These are phyloP conservation scores for Aurelia sp. DNA, from an alignment of 30 jellyfish, hydroid and myxozoan genomes.

Conservation along the genomic window DNA sequence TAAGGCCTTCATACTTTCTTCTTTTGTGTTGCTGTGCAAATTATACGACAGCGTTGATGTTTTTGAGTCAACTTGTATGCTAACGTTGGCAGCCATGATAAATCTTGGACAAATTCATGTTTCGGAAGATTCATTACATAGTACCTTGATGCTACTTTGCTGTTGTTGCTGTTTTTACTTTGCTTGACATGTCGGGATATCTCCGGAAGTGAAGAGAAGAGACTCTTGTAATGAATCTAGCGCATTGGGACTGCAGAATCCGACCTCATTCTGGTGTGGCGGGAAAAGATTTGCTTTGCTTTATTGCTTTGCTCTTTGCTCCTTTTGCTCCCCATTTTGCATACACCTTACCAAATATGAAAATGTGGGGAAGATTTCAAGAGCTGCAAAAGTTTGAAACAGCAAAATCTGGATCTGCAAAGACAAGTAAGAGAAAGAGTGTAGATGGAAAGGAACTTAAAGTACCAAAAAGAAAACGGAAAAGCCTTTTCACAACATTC, in stretches of 20 bases:
- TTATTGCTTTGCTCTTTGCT: no score
- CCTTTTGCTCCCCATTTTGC: not conserved
- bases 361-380: conserved; percentile 31
- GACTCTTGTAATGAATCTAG: no score
- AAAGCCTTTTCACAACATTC: conserved; percentile 11
- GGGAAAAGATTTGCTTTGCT: no score
- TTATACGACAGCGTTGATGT: not conserved
- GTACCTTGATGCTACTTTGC: no score
- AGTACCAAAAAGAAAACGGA: not conserved
- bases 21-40: conserved; percentile 10
- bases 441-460: not conserved
- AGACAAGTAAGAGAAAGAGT: not conserved
- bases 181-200: no score
- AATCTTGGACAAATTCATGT: not conserved
- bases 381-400: not conserved
- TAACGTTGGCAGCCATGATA: conserved; percentile 45
- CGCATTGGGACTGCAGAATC: no score
- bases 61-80: conserved; percentile 6
- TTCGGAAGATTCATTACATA: no score
- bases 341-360: no score
- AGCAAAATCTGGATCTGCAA: not conserved
- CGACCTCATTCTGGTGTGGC: conserved; percentile 6
- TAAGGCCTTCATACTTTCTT: conserved; percentile 2
- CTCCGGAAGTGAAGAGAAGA: no score
- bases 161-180: no score